Evolutionary conservation across 2,888 invertebrate species (phyloP).

Genomic region (Meloe dianella): DNA sequence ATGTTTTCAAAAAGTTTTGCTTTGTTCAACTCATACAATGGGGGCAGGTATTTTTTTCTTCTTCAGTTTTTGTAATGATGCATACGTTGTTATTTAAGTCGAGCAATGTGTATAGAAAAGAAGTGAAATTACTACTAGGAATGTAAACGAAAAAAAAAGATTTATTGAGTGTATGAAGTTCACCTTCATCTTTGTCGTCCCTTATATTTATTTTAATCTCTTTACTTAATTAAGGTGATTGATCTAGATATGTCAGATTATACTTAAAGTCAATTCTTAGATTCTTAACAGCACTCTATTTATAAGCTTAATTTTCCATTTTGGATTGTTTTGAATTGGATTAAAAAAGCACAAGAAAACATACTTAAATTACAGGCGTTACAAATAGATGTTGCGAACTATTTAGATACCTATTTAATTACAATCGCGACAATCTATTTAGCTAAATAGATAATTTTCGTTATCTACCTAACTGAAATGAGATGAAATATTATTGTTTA

Average conservation of each 20-base stretch:
- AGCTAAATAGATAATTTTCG: too few species aligned
- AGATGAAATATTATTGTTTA: neutral
- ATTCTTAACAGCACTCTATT: neutral
- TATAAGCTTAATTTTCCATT: conserved; percentile 2
- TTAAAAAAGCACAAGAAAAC: neutral
- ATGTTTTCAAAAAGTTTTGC: neutral
- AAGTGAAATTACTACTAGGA: neutral
- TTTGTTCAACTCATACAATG: neutral
- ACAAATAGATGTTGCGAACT: neutral
- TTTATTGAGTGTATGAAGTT: neutral
- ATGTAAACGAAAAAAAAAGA: neutral
- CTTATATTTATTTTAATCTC: neutral
- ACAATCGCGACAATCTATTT: neutral
- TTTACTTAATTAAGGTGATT: neutral
- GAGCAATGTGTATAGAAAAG: neutral
- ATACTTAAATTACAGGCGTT: too few species aligned
- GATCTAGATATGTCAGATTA: conserved; percentile 7
- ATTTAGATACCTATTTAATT: neutral
- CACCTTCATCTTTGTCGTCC: neutral
- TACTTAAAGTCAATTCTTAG: neutral
- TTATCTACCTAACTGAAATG: too few species aligned
- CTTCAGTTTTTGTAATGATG: neutral
- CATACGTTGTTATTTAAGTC: neutral
- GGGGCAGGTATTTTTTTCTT: neutral
- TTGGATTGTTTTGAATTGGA: neutral